Percentiles rank a stretch among this genome's conserved stretches.
Conservation (phyloP, 2,113 vertebrate genomes). For the Harpagus bidentatus region DNA sequence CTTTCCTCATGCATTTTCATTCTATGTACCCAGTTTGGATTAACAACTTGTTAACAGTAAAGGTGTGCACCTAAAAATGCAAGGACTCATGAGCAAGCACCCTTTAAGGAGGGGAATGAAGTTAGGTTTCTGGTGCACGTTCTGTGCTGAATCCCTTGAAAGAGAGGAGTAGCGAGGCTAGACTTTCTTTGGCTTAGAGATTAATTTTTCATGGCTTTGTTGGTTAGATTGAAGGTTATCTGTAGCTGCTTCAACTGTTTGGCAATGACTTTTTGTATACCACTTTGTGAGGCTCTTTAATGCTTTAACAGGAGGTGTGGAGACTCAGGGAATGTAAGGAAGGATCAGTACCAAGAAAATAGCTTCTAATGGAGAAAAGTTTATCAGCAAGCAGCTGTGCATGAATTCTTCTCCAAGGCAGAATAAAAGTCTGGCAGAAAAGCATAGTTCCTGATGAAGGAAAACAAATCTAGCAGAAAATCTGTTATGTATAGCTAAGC, state of each 20-base stretch:
- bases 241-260: not conserved
- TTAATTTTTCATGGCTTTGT: not conserved
- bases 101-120: not conserved
- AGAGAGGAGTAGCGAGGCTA: not conserved
- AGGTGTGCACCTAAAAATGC: not conserved
- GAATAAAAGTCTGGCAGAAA: not conserved
- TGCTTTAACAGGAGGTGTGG: not conserved
- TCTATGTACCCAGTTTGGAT: not conserved
- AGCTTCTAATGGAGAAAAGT: not conserved
- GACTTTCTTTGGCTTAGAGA: not conserved
- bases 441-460: not conserved
- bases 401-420: not conserved
- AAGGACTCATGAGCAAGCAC: not conserved
- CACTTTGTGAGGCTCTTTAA: not conserved
- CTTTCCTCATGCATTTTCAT: not conserved
- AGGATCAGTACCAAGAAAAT: not conserved
- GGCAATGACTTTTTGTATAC: not conserved
- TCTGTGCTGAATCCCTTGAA: not conserved
- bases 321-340: not conserved
- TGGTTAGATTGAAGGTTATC: not conserved
- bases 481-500: not conserved
- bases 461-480: not conserved
- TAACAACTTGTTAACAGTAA: not conserved
- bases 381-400: not conserved
- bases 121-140: not conserved